phyloP scores from a whole-genome alignment of 2,888 invertebrate species.

The Meghimatium bilineatum region DNA sequence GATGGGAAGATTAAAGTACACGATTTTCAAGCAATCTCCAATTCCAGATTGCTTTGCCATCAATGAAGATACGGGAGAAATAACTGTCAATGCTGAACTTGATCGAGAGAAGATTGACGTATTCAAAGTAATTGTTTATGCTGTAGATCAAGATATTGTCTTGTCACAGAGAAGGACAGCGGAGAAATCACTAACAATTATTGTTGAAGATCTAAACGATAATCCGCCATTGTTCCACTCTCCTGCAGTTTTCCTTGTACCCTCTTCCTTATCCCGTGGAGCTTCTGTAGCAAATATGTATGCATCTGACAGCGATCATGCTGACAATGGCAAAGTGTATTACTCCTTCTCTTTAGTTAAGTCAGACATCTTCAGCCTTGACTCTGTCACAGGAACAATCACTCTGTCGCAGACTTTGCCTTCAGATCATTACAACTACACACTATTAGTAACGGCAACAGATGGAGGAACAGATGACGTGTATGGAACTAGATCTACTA shows the following conservation, averaged over 20 bases:
- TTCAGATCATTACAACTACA: slow-evolving; percentile 51
- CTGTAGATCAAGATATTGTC: slow-evolving; percentile 91
- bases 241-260: slow-evolving; percentile 85
- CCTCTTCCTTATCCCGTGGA: slow-evolving; percentile 76
- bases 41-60: slow-evolving; percentile 91
- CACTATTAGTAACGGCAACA: slow-evolving; percentile 57
- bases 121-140: slow-evolving; percentile 91
- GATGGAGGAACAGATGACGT: slow-evolving; percentile 53
- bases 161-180: slow-evolving; percentile 86
- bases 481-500: slow-evolving; percentile 28
- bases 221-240: slow-evolving; percentile 91
- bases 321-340: slow-evolving; percentile 93
- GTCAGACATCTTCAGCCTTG: slow-evolving; percentile 44
- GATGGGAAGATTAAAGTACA: slow-evolving; percentile 89
- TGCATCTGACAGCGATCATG: slow-evolving; percentile 92
- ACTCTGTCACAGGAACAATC: slow-evolving; percentile 48
- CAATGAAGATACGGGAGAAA: slow-evolving; percentile 86
- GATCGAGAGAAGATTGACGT: slow-evolving; percentile 93
- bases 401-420: slow-evolving; percentile 43
- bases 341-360: slow-evolving; percentile 74
- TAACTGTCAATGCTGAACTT: slow-evolving; percentile 90
- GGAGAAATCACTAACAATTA: slow-evolving; percentile 92
- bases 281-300: slow-evolving; percentile 86
- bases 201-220: slow-evolving; percentile 93
- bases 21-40: slow-evolving; percentile 89